Conservation (phyloP, 2,888 invertebrate species). For the Lasioglossum oenotherae region DNA sequence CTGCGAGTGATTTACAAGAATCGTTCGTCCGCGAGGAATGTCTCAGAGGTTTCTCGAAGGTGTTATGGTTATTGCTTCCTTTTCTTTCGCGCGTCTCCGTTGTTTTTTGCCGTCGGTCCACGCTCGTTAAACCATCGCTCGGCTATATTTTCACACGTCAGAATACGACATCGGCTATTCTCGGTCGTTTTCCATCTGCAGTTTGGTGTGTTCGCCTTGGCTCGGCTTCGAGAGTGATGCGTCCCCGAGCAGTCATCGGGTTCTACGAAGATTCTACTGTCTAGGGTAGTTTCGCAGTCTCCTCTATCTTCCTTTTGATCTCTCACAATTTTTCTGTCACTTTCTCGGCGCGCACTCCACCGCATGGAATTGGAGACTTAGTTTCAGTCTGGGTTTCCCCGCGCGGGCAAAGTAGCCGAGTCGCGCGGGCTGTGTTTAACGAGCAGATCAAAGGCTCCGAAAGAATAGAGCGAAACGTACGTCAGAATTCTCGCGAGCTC, state of each 20-base stretch:
- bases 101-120: conserved; percentile 15
- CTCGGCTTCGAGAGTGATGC: conserved; percentile 45
- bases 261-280: conserved; percentile 5
- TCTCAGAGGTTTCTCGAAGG: not conserved
- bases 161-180: not conserved
- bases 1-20: not conserved
- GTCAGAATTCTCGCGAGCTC: conserved; percentile 22
- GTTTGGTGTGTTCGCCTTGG: not conserved
- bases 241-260: conserved; percentile 24
- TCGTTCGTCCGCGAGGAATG: not conserved
- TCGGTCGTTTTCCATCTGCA: not conserved
- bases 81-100: conserved; percentile 8
- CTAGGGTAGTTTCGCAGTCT: not conserved
- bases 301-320: not conserved
- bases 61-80: not conserved
- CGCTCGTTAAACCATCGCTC: conserved; percentile 53
- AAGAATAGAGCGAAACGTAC: conserved; percentile 1
- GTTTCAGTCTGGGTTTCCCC: not conserved
- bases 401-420: not conserved
- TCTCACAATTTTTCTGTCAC: not conserved
- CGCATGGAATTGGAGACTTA: not conserved
- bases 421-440: not conserved
- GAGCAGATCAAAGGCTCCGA: conserved; percentile 29
- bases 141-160: conserved; percentile 81
- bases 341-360: not conserved